These are phyloP conservation scores for Drosophila novamexicana DNA, from an alignment of 1,140 invertebrate species.

Conservation along the genomic window DNA sequence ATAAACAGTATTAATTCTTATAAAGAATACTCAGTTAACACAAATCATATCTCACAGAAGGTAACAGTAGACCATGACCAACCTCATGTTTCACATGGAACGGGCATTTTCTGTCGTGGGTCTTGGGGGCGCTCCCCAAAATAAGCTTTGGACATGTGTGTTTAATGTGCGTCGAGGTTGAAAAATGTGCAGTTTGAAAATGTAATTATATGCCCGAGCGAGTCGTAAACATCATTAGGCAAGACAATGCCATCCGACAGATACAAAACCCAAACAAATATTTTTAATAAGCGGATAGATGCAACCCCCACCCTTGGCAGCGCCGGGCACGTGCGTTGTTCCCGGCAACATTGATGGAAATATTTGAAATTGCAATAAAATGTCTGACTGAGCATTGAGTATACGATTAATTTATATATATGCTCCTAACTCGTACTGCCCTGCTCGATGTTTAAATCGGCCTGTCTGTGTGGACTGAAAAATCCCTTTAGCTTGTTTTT, in stretches of 20 bases:
- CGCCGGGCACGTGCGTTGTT: constrained; percentile 54
- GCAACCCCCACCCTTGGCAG: background rate
- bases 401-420: constrained; percentile 75
- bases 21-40: too few relatives aligned
- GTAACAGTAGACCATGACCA: too few relatives aligned
- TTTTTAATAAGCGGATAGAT: constrained; percentile 70
- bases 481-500: constrained; percentile 41
- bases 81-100: too few relatives aligned
- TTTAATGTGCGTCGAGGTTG: constrained; percentile 32
- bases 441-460: constrained; percentile 17
- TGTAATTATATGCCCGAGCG: constrained; percentile 70
- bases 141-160: constrained; percentile 25
- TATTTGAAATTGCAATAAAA: constrained; percentile 76
- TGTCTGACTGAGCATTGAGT: constrained; percentile 66
- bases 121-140: background rate
- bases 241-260: constrained; percentile 57
- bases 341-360: constrained; percentile 50
- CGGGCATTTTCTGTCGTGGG: too few relatives aligned
- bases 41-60: too few relatives aligned
- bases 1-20: too few relatives aligned
- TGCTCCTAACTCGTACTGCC: constrained; percentile 18
- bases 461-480: constrained; percentile 32
- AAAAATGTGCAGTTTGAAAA: constrained; percentile 54
- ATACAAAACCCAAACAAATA: constrained; percentile 59
- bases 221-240: constrained; percentile 53